Evolutionary conservation across 2,888 invertebrate genomes (phyloP).

Genomic region (Athalia cordata): DNA sequence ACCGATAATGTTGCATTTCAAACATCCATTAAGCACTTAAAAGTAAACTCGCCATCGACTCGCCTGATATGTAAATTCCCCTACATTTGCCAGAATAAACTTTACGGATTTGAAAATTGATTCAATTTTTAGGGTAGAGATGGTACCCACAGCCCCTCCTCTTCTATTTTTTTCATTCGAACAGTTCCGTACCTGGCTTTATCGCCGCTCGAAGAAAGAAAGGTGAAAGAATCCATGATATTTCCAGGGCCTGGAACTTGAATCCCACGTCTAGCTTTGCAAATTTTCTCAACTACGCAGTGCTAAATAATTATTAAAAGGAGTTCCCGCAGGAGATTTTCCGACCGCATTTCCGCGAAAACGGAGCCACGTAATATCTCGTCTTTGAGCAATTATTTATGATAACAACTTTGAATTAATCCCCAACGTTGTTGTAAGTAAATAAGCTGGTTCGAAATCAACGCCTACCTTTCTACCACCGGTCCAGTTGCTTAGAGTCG

Average conservation of each 20-base stretch:
- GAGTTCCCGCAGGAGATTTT: not conserved
- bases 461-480: slow-evolving; percentile 46
- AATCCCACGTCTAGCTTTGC: too few species aligned
- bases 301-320: not conserved
- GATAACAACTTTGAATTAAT: slow-evolving; percentile 58
- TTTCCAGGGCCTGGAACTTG: too few species aligned
- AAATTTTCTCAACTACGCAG: too few species aligned
- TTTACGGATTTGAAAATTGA: slow-evolving; percentile 37
- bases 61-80: slow-evolving; percentile 60
- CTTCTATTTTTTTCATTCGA: not conserved
- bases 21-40: slow-evolving; percentile 69
- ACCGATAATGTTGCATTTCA: slow-evolving; percentile 65
- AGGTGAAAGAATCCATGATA: too few species aligned
- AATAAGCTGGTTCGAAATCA: slow-evolving; percentile 62
- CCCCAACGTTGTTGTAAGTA: slow-evolving; percentile 51
- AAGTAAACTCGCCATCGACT: slow-evolving; percentile 63
- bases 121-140: not conserved
- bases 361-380: slow-evolving; percentile 7
- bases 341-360: not conserved
- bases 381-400: slow-evolving; percentile 60
- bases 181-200: too few species aligned
- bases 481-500: slow-evolving; percentile 44
- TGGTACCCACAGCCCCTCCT: not conserved
- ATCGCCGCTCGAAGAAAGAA: too few species aligned
- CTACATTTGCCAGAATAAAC: slow-evolving; percentile 51